phyloP scores from a whole-genome alignment of 2,113 vertebrate genomes.

The Marmota monax region DNA sequence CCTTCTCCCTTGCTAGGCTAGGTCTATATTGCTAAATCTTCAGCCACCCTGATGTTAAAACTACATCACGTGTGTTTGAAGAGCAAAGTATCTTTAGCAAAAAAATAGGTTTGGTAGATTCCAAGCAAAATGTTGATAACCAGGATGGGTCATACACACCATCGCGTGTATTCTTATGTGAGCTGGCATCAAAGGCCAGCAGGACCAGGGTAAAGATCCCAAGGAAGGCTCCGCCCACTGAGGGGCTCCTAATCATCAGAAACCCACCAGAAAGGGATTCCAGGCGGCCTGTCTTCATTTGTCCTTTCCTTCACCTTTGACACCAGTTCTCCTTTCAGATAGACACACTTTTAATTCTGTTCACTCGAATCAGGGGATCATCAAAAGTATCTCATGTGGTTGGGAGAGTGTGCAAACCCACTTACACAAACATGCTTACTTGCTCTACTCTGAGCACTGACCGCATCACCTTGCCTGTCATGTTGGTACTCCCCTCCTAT shows the following conservation, averaged over 20 bases:
- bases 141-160: background rate
- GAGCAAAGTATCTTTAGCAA: constrained; percentile 29
- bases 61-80: background rate
- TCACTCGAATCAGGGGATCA: background rate
- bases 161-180: background rate
- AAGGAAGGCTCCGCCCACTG: background rate
- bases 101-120: background rate
- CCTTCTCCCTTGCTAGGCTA: background rate
- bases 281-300: background rate
- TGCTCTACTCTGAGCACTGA: background rate
- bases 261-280: background rate
- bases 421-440: background rate
- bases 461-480: background rate
- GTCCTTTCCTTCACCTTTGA: background rate
- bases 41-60: background rate
- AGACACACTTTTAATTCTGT: background rate
- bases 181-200: background rate
- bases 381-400: background rate
- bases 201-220: background rate
- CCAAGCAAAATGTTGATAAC: background rate
- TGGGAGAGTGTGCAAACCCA: background rate
- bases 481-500: background rate
- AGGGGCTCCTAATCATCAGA: background rate
- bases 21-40: background rate
- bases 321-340: background rate